phyloP scores from a whole-genome alignment of 2,113 vertebrate species.

The Zonotrichia leucophrys region DNA sequence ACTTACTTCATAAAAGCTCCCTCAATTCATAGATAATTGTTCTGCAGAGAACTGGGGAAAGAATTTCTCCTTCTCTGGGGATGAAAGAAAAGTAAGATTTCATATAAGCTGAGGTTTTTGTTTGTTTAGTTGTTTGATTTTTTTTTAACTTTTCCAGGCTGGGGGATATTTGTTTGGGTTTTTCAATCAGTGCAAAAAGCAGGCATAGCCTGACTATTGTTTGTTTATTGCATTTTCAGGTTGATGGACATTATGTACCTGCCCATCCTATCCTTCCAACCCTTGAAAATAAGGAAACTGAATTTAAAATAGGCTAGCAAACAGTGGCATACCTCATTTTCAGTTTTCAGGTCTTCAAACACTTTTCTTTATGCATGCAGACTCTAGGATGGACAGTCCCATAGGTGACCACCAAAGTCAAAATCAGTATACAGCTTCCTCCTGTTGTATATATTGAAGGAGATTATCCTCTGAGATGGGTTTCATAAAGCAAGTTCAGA shows the following conservation, averaged over 20 bases:
- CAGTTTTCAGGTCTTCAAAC: neutral
- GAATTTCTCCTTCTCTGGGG: neutral
- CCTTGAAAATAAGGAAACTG: neutral
- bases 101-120: neutral
- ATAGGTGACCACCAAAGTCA: neutral
- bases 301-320: neutral
- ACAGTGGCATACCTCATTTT: neutral
- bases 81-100: neutral
- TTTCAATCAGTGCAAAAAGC: neutral
- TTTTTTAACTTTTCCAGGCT: neutral
- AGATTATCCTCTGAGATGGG: neutral
- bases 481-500: neutral
- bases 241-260: neutral
- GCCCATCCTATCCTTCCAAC: neutral
- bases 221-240: neutral
- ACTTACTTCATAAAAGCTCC: neutral
- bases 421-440: neutral
- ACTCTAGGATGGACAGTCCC: neutral
- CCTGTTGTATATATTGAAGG: neutral
- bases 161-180: neutral
- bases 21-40: neutral
- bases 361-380: neutral
- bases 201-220: neutral
- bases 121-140: neutral
- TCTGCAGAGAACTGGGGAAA: neutral